These are phyloP conservation scores for Musca vetustissima DNA, from an alignment of 1,140 invertebrate genomes.

Conservation along the genomic window DNA sequence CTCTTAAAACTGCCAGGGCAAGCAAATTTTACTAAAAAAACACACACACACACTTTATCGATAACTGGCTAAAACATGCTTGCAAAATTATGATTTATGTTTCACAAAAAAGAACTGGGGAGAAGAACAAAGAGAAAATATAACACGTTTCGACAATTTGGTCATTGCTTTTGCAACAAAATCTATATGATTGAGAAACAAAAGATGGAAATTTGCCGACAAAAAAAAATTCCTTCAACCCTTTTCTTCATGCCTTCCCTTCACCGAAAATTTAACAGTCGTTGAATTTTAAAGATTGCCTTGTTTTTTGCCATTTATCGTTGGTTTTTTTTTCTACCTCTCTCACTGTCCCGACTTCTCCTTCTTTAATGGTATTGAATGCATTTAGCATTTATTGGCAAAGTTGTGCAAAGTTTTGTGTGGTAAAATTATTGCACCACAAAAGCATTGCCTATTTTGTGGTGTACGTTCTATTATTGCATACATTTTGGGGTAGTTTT, in stretches of 20 bases:
- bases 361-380: too few relatives aligned
- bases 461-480: not conserved
- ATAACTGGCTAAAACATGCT: conserved; percentile 19
- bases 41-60: not conserved
- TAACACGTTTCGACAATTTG: not conserved
- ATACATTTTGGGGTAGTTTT: too few relatives aligned
- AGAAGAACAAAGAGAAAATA: conserved; percentile 1
- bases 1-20: too few relatives aligned
- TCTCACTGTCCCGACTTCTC: too few relatives aligned
- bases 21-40: too few relatives aligned
- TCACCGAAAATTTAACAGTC: too few relatives aligned
- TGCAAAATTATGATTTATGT: conserved; percentile 15
- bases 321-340: too few relatives aligned
- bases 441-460: conserved; percentile 15
- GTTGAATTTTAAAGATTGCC: too few relatives aligned
- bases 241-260: too few relatives aligned
- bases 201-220: not conserved
- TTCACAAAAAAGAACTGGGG: not conserved
- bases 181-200: not conserved
- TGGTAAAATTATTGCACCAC: not conserved
- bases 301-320: too few relatives aligned
- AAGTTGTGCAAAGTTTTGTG: conserved; percentile 5
- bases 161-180: conserved; percentile 12
- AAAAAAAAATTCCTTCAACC: not conserved
- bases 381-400: conserved; percentile 19